Percentiles rank a stretch among this genome's conserved stretches.
phyloP scores from a whole-genome alignment of 2,888 invertebrate species.

The Tipula vernalis region DNA sequence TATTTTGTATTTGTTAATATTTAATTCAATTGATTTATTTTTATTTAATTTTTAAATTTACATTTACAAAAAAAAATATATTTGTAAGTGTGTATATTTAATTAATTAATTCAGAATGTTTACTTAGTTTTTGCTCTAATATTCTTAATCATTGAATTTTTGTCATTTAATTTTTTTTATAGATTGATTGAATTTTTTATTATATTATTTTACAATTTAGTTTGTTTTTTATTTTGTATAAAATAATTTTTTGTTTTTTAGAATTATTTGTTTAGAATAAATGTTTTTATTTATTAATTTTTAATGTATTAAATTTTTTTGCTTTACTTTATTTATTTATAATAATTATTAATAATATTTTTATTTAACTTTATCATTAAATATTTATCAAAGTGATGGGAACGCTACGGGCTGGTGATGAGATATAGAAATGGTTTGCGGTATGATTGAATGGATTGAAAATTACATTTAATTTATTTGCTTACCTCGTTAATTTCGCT shows the following conservation, averaged over 20 bases:
- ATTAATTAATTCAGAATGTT: background rate
- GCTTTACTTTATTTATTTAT: background rate
- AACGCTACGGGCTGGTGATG: background rate
- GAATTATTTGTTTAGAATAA: background rate
- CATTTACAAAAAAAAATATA: constrained; percentile 4
- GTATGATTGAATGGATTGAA: too few species aligned
- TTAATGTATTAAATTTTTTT: background rate
- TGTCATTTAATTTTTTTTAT: background rate
- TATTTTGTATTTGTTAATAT: background rate
- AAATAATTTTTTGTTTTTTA: background rate
- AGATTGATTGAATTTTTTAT: background rate
- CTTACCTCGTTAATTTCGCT: too few species aligned
- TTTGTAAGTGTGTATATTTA: background rate
- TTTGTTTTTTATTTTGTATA: background rate
- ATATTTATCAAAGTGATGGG: background rate
- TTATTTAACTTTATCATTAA: background rate
- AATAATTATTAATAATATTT: background rate
- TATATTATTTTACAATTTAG: background rate
- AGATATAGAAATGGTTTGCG: background rate
- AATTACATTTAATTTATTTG: too few species aligned
- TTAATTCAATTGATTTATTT: background rate
- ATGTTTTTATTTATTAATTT: background rate
- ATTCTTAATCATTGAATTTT: background rate
- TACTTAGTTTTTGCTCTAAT: background rate
- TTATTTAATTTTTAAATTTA: background rate